These are phyloP conservation scores for Illadopsis cleaveri DNA, from an alignment of 2,113 vertebrate species.

Conservation along the genomic window DNA sequence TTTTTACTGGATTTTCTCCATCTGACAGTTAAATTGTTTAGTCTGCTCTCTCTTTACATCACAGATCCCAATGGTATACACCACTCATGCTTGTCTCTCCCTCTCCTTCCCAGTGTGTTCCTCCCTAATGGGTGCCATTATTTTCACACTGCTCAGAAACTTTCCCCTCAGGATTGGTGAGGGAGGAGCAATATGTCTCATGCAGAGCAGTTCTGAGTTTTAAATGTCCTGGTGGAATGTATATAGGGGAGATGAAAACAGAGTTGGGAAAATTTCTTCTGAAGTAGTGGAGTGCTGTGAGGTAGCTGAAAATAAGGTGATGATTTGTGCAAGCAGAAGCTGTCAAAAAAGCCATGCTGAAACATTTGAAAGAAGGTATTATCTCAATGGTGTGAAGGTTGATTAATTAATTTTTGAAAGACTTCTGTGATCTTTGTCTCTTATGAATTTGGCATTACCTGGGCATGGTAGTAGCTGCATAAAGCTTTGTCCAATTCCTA, in stretches of 20 bases:
- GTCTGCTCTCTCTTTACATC: not conserved
- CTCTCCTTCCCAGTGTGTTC: not conserved
- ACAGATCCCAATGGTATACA: not conserved
- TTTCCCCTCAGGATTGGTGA: not conserved
- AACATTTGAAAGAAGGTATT: not conserved
- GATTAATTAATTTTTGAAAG: conserved; percentile 23
- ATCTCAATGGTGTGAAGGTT: not conserved
- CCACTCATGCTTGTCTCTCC: rapidly evolving
- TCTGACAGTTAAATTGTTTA: not conserved
- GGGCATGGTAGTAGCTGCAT: not conserved
- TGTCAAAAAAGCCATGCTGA: not conserved
- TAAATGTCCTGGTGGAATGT: not conserved
- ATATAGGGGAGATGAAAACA: not conserved
- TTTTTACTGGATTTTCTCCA: not conserved
- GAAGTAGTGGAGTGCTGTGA: not conserved
- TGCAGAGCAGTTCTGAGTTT: not conserved
- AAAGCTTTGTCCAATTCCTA: not conserved
- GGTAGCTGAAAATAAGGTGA: not conserved
- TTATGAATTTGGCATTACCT: not conserved
- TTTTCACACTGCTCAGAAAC: not conserved
- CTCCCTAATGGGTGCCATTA: not conserved
- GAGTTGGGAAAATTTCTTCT: not conserved
- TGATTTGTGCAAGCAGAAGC: not conserved
- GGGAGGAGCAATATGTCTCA: not conserved
- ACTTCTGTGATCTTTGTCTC: not conserved